These are phyloP conservation scores for Cheumatopsyche charites DNA, from an alignment of 1,140 invertebrate species.

Conservation along the genomic window DNA sequence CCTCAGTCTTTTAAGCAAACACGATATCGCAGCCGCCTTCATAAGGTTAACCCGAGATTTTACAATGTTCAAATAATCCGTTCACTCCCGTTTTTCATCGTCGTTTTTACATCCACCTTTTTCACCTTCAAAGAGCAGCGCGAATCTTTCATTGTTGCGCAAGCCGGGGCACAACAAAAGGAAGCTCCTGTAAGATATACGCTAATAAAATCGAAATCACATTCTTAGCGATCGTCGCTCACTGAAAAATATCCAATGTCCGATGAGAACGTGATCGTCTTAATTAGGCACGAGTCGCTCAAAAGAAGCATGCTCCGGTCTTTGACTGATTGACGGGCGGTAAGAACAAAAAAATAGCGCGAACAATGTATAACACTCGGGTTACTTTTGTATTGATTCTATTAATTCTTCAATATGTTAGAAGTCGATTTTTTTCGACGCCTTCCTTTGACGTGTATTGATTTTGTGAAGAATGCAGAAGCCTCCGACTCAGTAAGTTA, in stretches of 20 bases:
- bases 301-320: constrained; percentile 32
- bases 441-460: constrained; percentile 5
- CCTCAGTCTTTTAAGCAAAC: constrained; percentile 13
- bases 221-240: constrained; percentile 32
- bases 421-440: not conserved
- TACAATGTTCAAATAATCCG: constrained; percentile 12
- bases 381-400: constrained; percentile 26
- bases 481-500: not conserved
- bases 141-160: not conserved
- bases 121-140: not conserved
- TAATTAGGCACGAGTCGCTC: constrained; percentile 41
- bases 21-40: constrained; percentile 6
- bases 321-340: constrained; percentile 43
- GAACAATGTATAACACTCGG: constrained; percentile 4
- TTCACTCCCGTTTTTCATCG: not conserved
- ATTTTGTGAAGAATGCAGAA: constrained; percentile 1
- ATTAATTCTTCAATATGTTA: constrained; percentile 6
- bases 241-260: constrained; percentile 2
- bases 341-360: constrained; percentile 30
- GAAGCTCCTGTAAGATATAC: constrained; percentile 18
- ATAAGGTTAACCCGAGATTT: constrained; percentile 12
- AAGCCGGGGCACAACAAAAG: constrained; percentile 8
- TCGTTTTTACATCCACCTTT: constrained; percentile 10
- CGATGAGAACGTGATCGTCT: constrained; percentile 39
- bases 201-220: constrained; percentile 30